Conservation (phyloP, 2,113 vertebrate genomes). For the Myrmecobius fasciatus region DNA sequence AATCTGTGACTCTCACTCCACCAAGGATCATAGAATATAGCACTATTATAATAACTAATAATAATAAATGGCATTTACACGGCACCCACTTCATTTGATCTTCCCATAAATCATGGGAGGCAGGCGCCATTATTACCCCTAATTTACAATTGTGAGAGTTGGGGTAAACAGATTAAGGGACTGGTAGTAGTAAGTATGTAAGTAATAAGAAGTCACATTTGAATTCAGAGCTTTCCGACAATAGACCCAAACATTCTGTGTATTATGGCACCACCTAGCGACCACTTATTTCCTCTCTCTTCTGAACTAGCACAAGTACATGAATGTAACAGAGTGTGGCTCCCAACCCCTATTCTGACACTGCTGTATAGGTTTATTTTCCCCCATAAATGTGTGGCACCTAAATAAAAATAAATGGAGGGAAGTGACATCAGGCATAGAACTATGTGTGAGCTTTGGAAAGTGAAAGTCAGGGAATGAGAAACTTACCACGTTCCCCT, state of each 20-base stretch:
- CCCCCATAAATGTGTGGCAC: not conserved
- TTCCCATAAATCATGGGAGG: not conserved
- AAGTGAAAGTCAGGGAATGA: not conserved
- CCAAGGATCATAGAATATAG: not conserved
- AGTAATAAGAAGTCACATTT: not conserved
- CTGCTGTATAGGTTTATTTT: not conserved
- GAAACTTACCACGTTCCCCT: not conserved
- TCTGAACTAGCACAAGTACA: not conserved
- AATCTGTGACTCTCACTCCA: not conserved
- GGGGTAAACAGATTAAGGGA: not conserved
- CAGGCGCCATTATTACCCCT: not conserved
- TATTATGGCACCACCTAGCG: not conserved
- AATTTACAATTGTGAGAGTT: not conserved
- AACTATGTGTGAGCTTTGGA: not conserved
- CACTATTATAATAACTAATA: not conserved
- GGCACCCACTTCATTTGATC: not conserved
- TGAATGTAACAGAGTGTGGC: not conserved
- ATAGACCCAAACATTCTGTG: not conserved
- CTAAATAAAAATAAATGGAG: not conserved
- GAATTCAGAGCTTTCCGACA: not conserved
- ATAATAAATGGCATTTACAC: not conserved
- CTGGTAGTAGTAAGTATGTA: not conserved
- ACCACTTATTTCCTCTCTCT: not conserved
- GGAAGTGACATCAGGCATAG: not conserved
- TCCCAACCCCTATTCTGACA: too few relatives aligned